Evolutionary conservation across 2,888 invertebrate species (phyloP).

Genomic region (Noctua comes): DNA sequence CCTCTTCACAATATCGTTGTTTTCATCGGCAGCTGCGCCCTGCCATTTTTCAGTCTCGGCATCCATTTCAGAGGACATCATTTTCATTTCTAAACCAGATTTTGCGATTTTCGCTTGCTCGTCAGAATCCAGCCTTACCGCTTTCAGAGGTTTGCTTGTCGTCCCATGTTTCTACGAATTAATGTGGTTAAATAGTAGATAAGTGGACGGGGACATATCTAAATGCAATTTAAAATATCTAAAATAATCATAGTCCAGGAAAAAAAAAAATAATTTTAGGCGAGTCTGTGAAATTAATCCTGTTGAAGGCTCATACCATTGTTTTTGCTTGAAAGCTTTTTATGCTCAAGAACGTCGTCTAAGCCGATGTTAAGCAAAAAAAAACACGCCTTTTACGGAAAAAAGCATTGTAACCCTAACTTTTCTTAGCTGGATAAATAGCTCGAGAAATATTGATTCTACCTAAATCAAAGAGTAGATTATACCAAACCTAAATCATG

Average conservation of each 20-base stretch:
- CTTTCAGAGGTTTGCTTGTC: slow-evolving; percentile 97
- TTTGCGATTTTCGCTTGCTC: slow-evolving; percentile 99
- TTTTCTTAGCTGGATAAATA: no score
- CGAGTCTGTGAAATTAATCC: not conserved
- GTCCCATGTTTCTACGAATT: slow-evolving; percentile 97
- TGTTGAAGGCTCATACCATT: not conserved
- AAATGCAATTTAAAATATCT: not conserved
- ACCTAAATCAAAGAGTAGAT: no score
- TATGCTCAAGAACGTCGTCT: not conserved
- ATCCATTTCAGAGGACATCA: slow-evolving; percentile 98
- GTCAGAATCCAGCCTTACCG: slow-evolving; percentile 97
- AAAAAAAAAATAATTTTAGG: not conserved
- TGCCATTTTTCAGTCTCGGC: slow-evolving; percentile 99
- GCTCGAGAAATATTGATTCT: no score
- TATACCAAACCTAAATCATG: no score
- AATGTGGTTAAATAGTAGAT: not conserved
- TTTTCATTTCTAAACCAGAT: slow-evolving; percentile 98
- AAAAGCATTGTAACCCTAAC: no score
- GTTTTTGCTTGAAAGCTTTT: not conserved
- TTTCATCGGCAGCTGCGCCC: slow-evolving; percentile 93
- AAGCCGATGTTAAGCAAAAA: no score
- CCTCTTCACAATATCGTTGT: slow-evolving; percentile 94
- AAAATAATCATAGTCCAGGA: not conserved
- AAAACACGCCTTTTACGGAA: no score
- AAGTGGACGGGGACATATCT: not conserved